Base-by-base conservation (phyloP, 2,888 invertebrate species). In the Cataglyphis altisquamis region DNA sequence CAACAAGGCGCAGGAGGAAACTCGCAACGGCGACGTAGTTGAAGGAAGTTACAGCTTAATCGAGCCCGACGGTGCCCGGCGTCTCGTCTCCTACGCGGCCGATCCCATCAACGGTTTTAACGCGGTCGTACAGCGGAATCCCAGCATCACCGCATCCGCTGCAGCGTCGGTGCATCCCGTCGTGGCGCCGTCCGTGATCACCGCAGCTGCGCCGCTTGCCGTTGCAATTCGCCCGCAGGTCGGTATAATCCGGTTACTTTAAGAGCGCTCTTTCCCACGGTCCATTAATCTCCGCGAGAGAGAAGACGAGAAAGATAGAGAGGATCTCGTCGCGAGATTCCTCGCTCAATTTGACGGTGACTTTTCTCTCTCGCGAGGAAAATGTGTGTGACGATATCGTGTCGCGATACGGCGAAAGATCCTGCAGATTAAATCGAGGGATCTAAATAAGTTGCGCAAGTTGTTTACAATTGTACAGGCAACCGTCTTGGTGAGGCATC, bases 71-170 rank as follows among this genome's bases (percentile, higher is more conserved):
- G 94, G 94, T 63, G 92, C 91, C 4, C 91, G 92, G 55, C 93
- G 94, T 41, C 90, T 91, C 62, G 94, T 94, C 5, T 92, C 93
- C 4, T 94, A 94, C 82, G 92, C 92, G 3, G 93, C 94, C 63
- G 94, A 94, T 86, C 92, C 94, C 41, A 89, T 94, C 75, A 94
- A 93, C 85, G 94, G 94, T 48, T 94, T 94, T 84, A 94, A 94
- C 86, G 94, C 94, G 25, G 87, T 94, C 70, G 93, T 94, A 9
- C 93, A 93, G 15, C 92, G 91, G 74, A 91, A 93, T 41, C 93
- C 93, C 0, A 89, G 90, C 55, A 83, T 93, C 83, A 92, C 91
- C 52, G 89, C 90, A 72, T 80, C 86, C 66, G 66, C 83, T 4
- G 82, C 80, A 52, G 62, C 75, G 5, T 63, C 41, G 73, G 87